Percentiles rank a stretch among this genome's conserved stretches.
phyloP scores from a whole-genome alignment of 1,140 invertebrate genomes.

The Pogonognathellus flavescens region DNA sequence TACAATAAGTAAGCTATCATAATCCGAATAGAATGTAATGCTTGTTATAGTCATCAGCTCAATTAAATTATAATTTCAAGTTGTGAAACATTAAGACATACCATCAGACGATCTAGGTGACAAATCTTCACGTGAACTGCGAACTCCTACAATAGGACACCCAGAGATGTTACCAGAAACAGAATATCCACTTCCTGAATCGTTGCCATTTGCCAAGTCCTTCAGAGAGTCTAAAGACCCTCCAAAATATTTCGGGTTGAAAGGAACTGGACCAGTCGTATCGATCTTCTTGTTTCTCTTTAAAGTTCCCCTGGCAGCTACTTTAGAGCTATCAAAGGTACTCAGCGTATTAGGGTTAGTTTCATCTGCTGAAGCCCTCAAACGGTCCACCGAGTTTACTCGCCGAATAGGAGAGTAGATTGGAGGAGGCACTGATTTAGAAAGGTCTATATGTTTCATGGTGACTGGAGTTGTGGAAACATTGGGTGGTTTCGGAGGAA shows the following conservation, averaged over 20 bases:
- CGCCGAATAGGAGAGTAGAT: conserved; percentile 64
- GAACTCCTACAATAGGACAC: background rate
- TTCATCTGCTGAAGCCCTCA: conserved; percentile 60
- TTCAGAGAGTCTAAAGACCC: conserved; percentile 79
- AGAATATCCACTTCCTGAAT: background rate
- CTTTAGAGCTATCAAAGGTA: conserved; percentile 51
- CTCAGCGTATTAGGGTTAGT: conserved; percentile 64
- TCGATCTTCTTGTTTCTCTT: conserved; percentile 73
- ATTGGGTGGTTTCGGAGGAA: conserved; percentile 63
- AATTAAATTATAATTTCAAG: background rate
- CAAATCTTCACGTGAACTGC: conserved; percentile 60
- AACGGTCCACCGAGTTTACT: conserved; percentile 70
- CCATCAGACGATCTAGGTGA: conserved; percentile 65
- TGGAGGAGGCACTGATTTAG: conserved; percentile 19
- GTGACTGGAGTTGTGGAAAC: background rate
- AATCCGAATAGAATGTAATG: too few species aligned
- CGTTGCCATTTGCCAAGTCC: conserved; percentile 69
- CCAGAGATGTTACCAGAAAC: conserved; percentile 8
- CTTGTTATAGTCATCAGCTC: too few species aligned
- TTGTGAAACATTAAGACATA: conserved; percentile 28
- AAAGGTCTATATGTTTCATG: background rate
- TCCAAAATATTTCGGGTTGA: conserved; percentile 61
- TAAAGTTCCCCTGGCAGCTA: conserved; percentile 67
- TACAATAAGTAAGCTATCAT: too few species aligned
- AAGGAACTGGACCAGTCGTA: conserved; percentile 64